A percentile compares a stretch with the other conserved stretches of the same genome.
These are phyloP conservation scores for Montipora foliosa DNA, from an alignment of 64 coral and sea anemone genomes.

Conservation along the genomic window DNA sequence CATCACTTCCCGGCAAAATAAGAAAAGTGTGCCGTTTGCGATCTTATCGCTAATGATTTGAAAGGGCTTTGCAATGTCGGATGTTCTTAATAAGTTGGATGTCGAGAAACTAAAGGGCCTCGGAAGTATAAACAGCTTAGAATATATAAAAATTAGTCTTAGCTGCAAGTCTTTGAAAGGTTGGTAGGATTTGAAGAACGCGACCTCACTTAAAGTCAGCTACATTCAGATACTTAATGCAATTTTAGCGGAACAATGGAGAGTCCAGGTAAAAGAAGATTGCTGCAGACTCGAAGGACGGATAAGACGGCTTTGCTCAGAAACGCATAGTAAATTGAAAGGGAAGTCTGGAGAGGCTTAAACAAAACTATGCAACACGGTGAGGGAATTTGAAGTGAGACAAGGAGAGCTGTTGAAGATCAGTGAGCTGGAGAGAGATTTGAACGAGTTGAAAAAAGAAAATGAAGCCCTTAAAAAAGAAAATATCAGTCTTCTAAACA, in stretches of 20 bases:
- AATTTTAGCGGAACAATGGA: too few species aligned
- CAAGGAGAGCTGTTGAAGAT: conserved; percentile 57
- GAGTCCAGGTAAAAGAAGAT: conserved; percentile 29
- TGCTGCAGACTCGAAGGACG: conserved; percentile 34
- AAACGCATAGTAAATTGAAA: conserved; percentile 51
- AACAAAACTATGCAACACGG: conserved; percentile 34
- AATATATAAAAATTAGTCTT: conserved; percentile 16
- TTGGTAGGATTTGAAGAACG: too few species aligned
- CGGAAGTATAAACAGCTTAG: too few species aligned
- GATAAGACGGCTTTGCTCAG: conserved; percentile 27
- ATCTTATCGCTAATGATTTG: background rate
- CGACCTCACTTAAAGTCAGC: too few species aligned
- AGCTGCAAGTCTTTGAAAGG: conserved; percentile 34
- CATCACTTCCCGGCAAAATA: too few species aligned
- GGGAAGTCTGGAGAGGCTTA: conserved; percentile 30
- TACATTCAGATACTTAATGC: too few species aligned
- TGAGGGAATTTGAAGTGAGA: conserved; percentile 30
- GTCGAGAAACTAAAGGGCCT: background rate
- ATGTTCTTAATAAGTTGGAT: background rate
- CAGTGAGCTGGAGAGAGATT: conserved; percentile 29
- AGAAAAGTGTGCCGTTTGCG: too few species aligned
- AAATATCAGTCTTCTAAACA: conserved; percentile 26
- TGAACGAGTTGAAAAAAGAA: conserved; percentile 14
- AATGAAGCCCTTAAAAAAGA: conserved; percentile 15
- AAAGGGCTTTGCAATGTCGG: background rate